Evolutionary conservation across 2,888 invertebrate species (phyloP).

Genomic region (Coecobrya sp.): DNA sequence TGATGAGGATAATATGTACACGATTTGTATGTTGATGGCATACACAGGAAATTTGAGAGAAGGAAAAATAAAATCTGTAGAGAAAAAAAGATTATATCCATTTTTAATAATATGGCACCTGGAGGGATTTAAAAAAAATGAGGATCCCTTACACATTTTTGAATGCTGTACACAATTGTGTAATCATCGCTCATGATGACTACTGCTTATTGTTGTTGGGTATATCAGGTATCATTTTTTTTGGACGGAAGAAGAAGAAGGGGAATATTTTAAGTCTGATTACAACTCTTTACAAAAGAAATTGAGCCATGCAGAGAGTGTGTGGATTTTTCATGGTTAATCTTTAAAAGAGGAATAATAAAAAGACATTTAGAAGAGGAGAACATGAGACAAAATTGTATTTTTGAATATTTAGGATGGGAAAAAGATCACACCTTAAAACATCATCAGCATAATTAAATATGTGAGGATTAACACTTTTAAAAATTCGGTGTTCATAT

Average conservation of each 20-base stretch:
- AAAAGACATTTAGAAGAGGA: not conserved
- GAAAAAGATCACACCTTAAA: no score
- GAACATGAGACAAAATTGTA: not conserved
- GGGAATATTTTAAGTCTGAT: no score
- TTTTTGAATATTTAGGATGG: no score
- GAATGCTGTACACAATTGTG: slow-evolving; percentile 34
- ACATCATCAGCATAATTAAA: no score
- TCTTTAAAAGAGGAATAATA: no score
- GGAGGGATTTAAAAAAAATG: slow-evolving; percentile 62
- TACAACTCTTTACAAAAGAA: slow-evolving; percentile 57
- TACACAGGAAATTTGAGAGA: slow-evolving; percentile 47
- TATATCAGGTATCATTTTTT: slow-evolving; percentile 30
- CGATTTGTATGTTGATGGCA: slow-evolving; percentile 42
- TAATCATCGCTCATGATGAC: slow-evolving; percentile 60
- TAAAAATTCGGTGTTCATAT: no score
- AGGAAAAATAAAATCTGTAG: no score
- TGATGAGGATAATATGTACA: not conserved
- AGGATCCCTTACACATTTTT: slow-evolving; percentile 43
- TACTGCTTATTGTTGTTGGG: not conserved
- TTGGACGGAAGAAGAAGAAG: not conserved
- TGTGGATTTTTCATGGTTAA: no score
- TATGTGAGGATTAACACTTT: no score
- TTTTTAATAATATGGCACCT: slow-evolving; percentile 51
- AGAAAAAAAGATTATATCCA: no score
- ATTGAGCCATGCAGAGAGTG: no score